Conservation (phyloP, 2,888 invertebrate species). For the Tetramorium bicarinatum region DNA sequence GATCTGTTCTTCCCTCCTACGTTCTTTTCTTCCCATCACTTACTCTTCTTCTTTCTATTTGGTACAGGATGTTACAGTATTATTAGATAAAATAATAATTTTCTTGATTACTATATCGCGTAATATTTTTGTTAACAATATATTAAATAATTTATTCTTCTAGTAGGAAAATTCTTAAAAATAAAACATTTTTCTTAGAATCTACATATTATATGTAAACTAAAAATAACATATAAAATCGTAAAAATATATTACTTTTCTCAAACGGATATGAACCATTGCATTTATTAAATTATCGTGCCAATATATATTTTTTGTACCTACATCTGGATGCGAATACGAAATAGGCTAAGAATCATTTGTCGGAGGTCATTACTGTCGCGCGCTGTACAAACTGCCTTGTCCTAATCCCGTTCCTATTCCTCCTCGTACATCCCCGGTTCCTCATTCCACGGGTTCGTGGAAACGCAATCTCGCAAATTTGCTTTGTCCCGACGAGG, state of each 20-base stretch:
- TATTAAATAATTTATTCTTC: not conserved
- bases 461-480: conserved; percentile 81
- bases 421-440: conserved; percentile 58
- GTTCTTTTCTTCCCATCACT: conserved; percentile 8
- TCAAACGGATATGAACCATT: not conserved
- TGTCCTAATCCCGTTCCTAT: conserved; percentile 54
- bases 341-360: conserved; percentile 33
- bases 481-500: conserved; percentile 77
- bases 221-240: not conserved
- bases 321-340: not conserved
- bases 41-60: conserved; percentile 34
- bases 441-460: conserved; percentile 72
- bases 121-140: not conserved
- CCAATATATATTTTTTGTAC: not conserved
- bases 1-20: conserved; percentile 44
- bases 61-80: conserved; percentile 29
- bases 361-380: conserved; percentile 37
- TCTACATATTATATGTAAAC: not conserved
- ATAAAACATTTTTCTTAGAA: not conserved
- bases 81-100: not conserved
- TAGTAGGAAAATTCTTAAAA: not conserved
- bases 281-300: not conserved
- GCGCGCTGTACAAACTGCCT: conserved; percentile 39
- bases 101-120: not conserved
- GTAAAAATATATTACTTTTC: not conserved